A percentile compares a stretch with the other conserved stretches of the same genome.
Conservation (phyloP, 2,888 invertebrate species). For the Myopa tessellatipennis region DNA sequence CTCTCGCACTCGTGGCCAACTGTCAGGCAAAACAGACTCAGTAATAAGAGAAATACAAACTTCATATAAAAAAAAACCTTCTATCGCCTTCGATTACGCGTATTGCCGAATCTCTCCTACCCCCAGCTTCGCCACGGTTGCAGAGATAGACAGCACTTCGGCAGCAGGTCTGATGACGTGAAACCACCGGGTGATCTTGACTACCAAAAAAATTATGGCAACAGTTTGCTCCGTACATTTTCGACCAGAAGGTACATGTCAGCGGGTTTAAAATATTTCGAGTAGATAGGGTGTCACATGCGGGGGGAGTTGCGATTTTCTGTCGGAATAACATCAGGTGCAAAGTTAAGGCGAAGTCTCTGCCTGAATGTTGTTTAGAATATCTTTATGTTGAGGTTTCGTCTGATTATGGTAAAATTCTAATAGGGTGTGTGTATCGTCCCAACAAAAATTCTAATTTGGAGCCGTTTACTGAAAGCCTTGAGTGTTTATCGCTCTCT, state of each 20-base stretch:
- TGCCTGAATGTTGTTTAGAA: background rate
- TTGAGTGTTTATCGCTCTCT: background rate
- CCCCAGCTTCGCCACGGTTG: no score
- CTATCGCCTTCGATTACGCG: no score
- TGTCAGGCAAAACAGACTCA: no score
- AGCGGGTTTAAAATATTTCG: slow-evolving; percentile 28
- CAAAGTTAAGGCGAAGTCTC: background rate
- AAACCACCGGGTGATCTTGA: no score
- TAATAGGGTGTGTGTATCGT: slow-evolving; percentile 14
- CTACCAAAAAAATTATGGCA: no score
- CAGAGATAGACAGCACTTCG: no score
- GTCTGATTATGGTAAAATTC: background rate
- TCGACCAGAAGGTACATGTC: background rate
- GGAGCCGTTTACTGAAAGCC: background rate
- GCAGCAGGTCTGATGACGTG: no score
- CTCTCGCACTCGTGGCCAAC: no score
- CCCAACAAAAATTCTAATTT: background rate
- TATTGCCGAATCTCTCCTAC: no score
- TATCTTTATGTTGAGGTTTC: background rate
- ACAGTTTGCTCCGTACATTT: slow-evolving; percentile 10
- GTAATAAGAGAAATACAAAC: no score
- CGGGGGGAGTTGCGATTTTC: slow-evolving; percentile 31
- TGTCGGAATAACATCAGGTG: background rate
- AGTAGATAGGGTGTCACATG: slow-evolving; percentile 28
- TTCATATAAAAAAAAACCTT: no score